phyloP scores from a whole-genome alignment of 2,888 invertebrate genomes.

The Stenodema calcarata region DNA sequence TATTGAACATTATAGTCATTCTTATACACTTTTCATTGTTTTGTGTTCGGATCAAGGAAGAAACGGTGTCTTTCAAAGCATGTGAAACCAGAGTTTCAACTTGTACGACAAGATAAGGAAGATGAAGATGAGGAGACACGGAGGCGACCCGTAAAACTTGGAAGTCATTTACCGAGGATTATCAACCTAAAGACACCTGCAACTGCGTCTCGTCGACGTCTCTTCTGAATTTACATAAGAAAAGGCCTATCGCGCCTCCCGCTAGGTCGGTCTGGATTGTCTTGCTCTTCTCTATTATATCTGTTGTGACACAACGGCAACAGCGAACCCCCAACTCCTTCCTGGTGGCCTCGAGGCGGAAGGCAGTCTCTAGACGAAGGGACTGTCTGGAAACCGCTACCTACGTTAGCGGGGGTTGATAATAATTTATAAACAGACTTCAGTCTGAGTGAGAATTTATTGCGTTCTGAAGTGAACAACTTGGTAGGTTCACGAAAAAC shows the following conservation, averaged over 20 bases:
- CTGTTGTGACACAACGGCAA: neutral
- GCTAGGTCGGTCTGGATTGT: neutral
- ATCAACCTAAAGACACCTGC: neutral
- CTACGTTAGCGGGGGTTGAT: too few species aligned
- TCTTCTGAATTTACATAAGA: neutral
- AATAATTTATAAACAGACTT: too few species aligned
- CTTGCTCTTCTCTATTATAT: neutral
- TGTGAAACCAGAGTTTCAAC: neutral
- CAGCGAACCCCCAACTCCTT: neutral
- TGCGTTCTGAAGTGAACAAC: too few species aligned
- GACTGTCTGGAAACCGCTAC: neutral
- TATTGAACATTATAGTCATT: too few species aligned
- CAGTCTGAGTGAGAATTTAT: too few species aligned
- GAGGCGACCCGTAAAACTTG: slow-evolving; percentile 8
- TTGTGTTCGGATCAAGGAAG: too few species aligned
- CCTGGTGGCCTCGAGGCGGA: neutral
- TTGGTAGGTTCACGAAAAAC: too few species aligned
- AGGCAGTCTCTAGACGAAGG: neutral
- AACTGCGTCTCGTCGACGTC: neutral
- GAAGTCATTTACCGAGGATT: neutral
- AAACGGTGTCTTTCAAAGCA: too few species aligned
- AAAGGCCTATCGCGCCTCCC: neutral
- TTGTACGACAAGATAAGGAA: neutral
- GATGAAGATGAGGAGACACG: neutral
- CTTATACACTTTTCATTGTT: too few species aligned